These are phyloP conservation scores for Melinaea menophilus DNA, from an alignment of 2,888 invertebrate genomes.

Conservation along the genomic window DNA sequence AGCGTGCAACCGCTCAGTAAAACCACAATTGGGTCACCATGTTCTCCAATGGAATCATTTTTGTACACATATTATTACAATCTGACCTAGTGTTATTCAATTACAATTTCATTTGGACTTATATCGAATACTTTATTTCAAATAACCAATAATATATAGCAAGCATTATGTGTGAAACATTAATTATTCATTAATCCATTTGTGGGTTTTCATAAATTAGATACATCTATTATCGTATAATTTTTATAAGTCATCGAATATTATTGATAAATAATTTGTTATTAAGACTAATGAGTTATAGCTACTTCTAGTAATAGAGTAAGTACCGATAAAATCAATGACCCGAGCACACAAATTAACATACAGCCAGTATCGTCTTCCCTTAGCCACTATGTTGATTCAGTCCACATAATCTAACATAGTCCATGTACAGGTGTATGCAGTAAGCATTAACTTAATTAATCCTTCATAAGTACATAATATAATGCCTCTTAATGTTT, in stretches of 20 bases:
- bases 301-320: not conserved
- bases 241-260: not conserved
- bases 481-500: slow-evolving; percentile 23
- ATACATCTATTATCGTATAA: not conserved
- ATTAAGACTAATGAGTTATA: too few relatives aligned
- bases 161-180: not conserved
- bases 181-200: not conserved
- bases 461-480: slow-evolving; percentile 24
- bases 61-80: not conserved
- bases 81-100: not conserved
- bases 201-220: not conserved
- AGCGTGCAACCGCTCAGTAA: not conserved
- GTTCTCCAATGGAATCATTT: slow-evolving; percentile 3
- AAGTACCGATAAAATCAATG: slow-evolving; percentile 30
- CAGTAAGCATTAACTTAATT: slow-evolving; percentile 33
- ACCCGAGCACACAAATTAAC: slow-evolving; percentile 66
- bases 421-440: slow-evolving; percentile 46
- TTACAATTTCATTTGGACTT: not conserved
- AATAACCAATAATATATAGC: too few relatives aligned
- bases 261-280: not conserved
- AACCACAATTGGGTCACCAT: too few relatives aligned
- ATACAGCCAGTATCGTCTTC: slow-evolving; percentile 57
- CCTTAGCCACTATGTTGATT: slow-evolving; percentile 63
- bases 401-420: slow-evolving; percentile 57
- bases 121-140: not conserved